These are phyloP conservation scores for Noturus placidus DNA, from an alignment of 2,113 vertebrate species.

Conservation along the genomic window DNA sequence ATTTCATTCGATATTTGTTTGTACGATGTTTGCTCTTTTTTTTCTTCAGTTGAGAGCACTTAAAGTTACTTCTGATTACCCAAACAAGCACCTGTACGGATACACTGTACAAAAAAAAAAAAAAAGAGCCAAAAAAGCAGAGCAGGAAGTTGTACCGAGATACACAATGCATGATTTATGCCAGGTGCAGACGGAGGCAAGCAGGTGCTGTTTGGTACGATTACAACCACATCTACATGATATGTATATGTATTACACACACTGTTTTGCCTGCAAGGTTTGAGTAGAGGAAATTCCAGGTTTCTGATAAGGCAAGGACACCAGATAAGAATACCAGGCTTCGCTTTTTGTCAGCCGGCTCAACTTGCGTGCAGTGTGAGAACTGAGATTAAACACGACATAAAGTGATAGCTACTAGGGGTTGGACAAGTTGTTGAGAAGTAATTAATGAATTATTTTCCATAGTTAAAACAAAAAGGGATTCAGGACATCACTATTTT, in stretches of 20 bases:
- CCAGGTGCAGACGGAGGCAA: not conserved
- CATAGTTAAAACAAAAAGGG: not conserved
- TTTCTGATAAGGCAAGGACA: slow-evolving; percentile 8
- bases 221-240: slow-evolving; percentile 27
- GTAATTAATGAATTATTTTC: not conserved
- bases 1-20: slow-evolving; percentile 7
- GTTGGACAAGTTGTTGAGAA: not conserved
- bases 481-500: not conserved
- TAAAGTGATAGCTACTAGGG: not conserved
- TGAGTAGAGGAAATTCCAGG: not conserved
- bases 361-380: not conserved
- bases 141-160: not conserved
- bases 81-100: slow-evolving; percentile 36
- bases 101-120: slow-evolving; percentile 17
- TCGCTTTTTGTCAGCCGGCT: not conserved
- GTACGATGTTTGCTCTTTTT: not conserved
- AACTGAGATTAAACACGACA: not conserved
- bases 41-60: slow-evolving; percentile 27
- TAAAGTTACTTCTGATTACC: slow-evolving; percentile 37
- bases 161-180: not conserved
- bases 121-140: not conserved
- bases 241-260: slow-evolving; percentile 22
- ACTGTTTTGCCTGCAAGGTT: not conserved
- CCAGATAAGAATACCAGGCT: slow-evolving; percentile 11
- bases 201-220: slow-evolving; percentile 8